A percentile compares a stretch with the other conserved stretches of the same genome.
These are phyloP conservation scores for Scyliorhinus canicula DNA, from an alignment of 2,797 vertebrate genomes.

Conservation along the genomic window DNA sequence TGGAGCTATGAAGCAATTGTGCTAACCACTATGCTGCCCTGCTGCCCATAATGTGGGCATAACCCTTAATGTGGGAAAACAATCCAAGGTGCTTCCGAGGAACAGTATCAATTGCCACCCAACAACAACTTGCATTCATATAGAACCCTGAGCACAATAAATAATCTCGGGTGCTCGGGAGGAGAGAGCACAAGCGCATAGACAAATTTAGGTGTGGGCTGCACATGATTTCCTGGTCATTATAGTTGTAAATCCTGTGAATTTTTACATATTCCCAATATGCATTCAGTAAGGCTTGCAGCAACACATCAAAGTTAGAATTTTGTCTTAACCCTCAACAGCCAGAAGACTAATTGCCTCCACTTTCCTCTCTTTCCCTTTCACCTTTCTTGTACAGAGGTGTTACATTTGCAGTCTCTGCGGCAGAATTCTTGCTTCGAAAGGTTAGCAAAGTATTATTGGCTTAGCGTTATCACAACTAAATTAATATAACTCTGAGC, in stretches of 20 bases:
- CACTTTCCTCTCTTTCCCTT: background rate
- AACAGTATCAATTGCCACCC: too few relatives aligned
- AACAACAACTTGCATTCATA: background rate
- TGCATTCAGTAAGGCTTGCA: background rate
- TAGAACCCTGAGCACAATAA: background rate
- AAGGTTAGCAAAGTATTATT: background rate
- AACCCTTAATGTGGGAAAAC: too few relatives aligned
- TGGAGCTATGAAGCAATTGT: too few relatives aligned
- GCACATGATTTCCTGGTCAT: background rate
- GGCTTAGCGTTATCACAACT: background rate
- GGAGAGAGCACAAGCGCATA: background rate
- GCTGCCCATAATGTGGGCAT: too few relatives aligned
- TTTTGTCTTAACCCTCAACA: background rate
- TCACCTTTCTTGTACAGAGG: background rate
- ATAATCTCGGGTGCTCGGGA: background rate
- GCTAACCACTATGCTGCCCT: too few relatives aligned
- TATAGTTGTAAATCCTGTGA: background rate
- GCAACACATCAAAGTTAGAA: background rate
- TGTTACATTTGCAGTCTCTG: background rate
- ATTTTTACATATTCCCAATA: too few relatives aligned
- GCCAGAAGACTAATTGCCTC: background rate
- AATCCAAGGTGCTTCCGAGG: too few relatives aligned
- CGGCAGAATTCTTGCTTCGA: background rate
- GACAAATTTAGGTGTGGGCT: background rate
- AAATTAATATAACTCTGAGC: constrained; percentile 13